Conservation (phyloP, 2,113 vertebrate species). For the Cygnus buccinator region DNA sequence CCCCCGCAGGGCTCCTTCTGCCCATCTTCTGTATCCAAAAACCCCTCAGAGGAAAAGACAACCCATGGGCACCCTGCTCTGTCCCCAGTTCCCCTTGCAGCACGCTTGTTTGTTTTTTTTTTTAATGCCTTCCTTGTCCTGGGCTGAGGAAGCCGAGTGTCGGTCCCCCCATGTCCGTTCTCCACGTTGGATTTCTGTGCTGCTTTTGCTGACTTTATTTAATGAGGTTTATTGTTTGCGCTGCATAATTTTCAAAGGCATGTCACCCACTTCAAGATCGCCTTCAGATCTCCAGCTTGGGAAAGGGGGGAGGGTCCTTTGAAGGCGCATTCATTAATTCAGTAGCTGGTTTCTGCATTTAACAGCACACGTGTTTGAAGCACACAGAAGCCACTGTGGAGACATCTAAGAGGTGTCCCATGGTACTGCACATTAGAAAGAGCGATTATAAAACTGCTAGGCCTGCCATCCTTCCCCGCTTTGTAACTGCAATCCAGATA, state of each 20-base stretch:
- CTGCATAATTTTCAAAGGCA: slow-evolving; percentile 78
- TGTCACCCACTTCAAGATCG: slow-evolving; percentile 67
- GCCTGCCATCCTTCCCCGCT: slow-evolving; percentile 49
- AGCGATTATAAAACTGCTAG: slow-evolving; percentile 64
- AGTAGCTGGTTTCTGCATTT: slow-evolving; percentile 68
- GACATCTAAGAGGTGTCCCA: slow-evolving; percentile 76
- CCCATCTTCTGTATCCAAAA: background rate
- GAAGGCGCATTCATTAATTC: slow-evolving; percentile 81
- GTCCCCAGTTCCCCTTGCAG: background rate
- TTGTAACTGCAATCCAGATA: slow-evolving; percentile 71
- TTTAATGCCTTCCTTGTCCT: background rate
- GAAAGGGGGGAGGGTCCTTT: slow-evolving; percentile 73
- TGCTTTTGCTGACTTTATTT: slow-evolving; percentile 65
- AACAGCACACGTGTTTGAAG: slow-evolving; percentile 72
- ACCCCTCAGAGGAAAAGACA: accelerated
- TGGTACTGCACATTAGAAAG: slow-evolving; percentile 68
- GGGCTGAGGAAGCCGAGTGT: no score
- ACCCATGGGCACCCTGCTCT: background rate
- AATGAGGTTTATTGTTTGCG: slow-evolving; percentile 79
- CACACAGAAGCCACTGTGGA: slow-evolving; percentile 69
- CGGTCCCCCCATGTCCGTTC: background rate
- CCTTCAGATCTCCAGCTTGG: slow-evolving; percentile 76
- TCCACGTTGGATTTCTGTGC: background rate
- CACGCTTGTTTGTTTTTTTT: accelerated
- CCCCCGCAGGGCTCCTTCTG: background rate